Evolutionary conservation across 2,888 invertebrate species (phyloP), one percentile per base, ranked within the genome.

Genomic region (Drosophila mayaguana): DNA sequence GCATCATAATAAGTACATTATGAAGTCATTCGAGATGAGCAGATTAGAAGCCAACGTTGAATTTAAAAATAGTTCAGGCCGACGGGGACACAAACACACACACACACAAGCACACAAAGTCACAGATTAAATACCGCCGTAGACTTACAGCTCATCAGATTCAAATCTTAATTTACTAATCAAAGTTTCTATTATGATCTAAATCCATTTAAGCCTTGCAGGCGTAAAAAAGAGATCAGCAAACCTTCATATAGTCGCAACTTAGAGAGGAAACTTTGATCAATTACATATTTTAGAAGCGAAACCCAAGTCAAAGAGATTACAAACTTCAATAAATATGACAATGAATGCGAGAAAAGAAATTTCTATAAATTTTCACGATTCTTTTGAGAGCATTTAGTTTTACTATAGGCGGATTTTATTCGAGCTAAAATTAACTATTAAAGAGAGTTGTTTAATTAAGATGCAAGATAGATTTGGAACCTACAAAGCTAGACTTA

Each of bases 1-100:
- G 72, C 55, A 48, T 18, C 28, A 79, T 28, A 28, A 28, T 28
- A 68, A 68, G 64, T 64, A 69, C 61, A 76, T 72, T 68, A 78
- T 75, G 61, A 79, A 79, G 69, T 75, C 68, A 78, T 79, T 78
- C 59, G 60, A 78, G 75, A 63, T 75, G 72, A 22, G 45, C 51
- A 63, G 64, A 78, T 65, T 65, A 73, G 40, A 69, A 78, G 42
- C 57, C 53, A 48, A 56, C 32, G 25, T 32, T 48, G n/a, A 28
- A 48, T 32, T 48, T 48, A 54, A 54, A 48, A 61, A 61, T 51
- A 22, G 55, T 54, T 50, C 42, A 71, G 55, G 54, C 46, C 53
- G 42, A 20, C 38, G 73, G 45, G 32, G 56, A 48, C 45, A 51
- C 53, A 56, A n/a, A 12, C 9, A 43, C 20, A 34, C n/a, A 66